phyloP scores from a whole-genome alignment of 2,888 invertebrate genomes.

The Melitaea athalia region DNA sequence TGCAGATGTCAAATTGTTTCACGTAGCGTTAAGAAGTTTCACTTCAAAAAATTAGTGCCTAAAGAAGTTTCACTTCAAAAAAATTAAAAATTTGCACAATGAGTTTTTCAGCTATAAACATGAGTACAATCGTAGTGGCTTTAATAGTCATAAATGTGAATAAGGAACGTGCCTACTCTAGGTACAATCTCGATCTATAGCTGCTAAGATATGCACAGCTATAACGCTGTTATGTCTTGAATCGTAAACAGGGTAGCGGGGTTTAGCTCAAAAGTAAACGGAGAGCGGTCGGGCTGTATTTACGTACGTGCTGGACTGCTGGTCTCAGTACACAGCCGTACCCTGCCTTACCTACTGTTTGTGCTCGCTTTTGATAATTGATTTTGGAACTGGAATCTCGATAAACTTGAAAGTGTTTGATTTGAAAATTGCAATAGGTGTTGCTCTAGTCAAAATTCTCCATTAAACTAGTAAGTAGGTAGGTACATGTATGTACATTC shows the following conservation, averaged over 20 bases:
- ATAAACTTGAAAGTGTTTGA: not conserved
- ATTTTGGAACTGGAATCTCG: not conserved
- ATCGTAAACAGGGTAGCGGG: slow-evolving; percentile 14
- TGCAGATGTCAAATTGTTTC: too few species aligned
- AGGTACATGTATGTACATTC: too few species aligned
- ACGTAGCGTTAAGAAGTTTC: too few species aligned
- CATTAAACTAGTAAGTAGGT: too few species aligned
- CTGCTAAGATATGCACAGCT: not conserved
- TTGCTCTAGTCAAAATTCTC: not conserved
- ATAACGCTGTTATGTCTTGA: slow-evolving; percentile 4
- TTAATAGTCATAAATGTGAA: too few species aligned
- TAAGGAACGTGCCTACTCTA: too few species aligned
- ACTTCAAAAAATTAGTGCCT: too few species aligned
- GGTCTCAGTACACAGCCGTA: slow-evolving; percentile 13
- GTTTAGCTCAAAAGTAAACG: slow-evolving; percentile 16
- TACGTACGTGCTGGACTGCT: slow-evolving; percentile 21
- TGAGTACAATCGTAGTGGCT: too few species aligned
- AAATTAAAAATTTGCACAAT: too few species aligned
- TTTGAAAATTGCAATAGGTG: not conserved
- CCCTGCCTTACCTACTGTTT: not conserved
- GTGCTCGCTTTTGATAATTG: not conserved
- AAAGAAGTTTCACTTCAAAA: too few species aligned
- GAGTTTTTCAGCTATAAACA: too few species aligned
- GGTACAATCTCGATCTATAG: not conserved
- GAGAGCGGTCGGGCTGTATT: slow-evolving; percentile 1